phyloP scores from a whole-genome alignment of 2,113 vertebrate genomes.

The human (Homo sapiens) region GRCh38 chrX:21721501-21722000 shows the following conservation, averaged over 20 bases:
- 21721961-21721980: no score
- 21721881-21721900: neutral
- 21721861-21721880: neutral
- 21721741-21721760: neutral
- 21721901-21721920: no score
- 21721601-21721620: neutral
- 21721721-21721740: neutral
- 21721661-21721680: neutral
- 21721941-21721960: no score
- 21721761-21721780: slow-evolving; percentile 30
- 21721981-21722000: no score
- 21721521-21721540: neutral
- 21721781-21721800: neutral
- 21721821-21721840: slow-evolving; percentile 39
- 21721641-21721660: neutral
- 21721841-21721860: slow-evolving; percentile 54
- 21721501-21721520: slow-evolving; percentile 31
- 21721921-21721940: no score
- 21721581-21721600: neutral
- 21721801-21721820: neutral
- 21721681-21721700: neutral
- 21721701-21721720: neutral
- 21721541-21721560: neutral
- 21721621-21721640: neutral
- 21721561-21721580: neutral